Base-by-base conservation (phyloP, 2,888 invertebrate genomes). In the Melangyna quadrimaculata region DNA sequence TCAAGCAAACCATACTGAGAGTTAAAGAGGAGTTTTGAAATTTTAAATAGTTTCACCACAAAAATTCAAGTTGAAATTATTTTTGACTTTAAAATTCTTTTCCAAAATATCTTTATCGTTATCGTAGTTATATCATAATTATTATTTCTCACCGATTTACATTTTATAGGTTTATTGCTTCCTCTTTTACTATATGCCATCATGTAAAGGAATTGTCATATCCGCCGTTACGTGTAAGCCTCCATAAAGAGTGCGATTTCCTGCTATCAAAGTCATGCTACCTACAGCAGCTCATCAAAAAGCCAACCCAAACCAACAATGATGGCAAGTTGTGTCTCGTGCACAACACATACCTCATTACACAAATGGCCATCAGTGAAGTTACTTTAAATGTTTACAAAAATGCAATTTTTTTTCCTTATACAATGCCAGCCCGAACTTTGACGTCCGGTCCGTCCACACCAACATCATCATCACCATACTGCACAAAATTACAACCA, bases 301-400 rank as follows among this genome's bases (percentile, higher is more conserved):
- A 70, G 32, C 1, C 73, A 55, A n/a, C 45, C 12, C 43, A 53
- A 40, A 57, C 65, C 72, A 45, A 63, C 57, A 63, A 29, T 65
- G 37, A 29, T 65, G 37, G 48, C 14, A 71, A 51, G 22, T 61
- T 55, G 57, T 71, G 53, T 71, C 69, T 70, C 70, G 79, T 79
- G 71, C 63, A 53, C 74, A 67, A 55, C 40, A 69, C 72, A 72
- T 72, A 72, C 57, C 74, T 74, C 65, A 74, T 79, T 83, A 74
- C 74, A 74, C 74, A 70, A 79, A 74, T 40, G 45, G n/a, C 43
- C 59, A 8, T 5, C 9, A 65, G 45, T 74, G 65, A 70, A 61
- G 55, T 53, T 69, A 45, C 35, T 67, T 45, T 19, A 37, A 35
- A 40, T 40, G 59, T 12, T 17, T 17, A 17, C 61, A 51, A 63